A percentile compares a stretch with the other conserved stretches of the same genome.
Conservation (phyloP, 2,888 invertebrate genomes). For the Heliconius ismenius region DNA sequence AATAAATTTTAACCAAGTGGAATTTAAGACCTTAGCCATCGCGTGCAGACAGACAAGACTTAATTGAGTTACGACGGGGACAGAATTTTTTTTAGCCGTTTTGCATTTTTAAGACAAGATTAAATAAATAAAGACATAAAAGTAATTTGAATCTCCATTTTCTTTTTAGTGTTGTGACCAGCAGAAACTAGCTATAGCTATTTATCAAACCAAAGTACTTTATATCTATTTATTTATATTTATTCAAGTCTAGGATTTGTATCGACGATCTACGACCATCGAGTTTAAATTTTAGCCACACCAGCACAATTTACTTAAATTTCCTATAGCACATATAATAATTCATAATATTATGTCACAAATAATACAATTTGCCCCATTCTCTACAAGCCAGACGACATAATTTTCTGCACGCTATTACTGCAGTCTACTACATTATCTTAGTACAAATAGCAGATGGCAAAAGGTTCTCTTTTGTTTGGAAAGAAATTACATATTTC, state of each 20-base stretch:
- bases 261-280: not conserved
- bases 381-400: not conserved
- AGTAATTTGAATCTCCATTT: not conserved
- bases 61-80: not conserved
- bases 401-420: not conserved
- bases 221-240: not conserved
- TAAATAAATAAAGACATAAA: not conserved
- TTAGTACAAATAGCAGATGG: slow-evolving; percentile 5
- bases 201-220: not conserved
- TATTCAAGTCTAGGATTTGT: not conserved
- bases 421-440: not conserved
- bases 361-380: not conserved
- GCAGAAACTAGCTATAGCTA: not conserved
- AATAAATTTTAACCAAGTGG: not conserved
- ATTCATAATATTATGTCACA: not conserved
- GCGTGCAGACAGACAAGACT: not conserved
- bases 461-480: not conserved
- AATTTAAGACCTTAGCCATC: not conserved
- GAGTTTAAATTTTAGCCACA: not conserved
- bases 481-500: not conserved
- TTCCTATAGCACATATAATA: not conserved
- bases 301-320: not conserved
- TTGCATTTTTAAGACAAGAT: not conserved
- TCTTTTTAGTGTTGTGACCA: not conserved
- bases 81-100: not conserved